Conservation (phyloP, 2,113 vertebrate genomes). For the Pelobates fuscus region DNA sequence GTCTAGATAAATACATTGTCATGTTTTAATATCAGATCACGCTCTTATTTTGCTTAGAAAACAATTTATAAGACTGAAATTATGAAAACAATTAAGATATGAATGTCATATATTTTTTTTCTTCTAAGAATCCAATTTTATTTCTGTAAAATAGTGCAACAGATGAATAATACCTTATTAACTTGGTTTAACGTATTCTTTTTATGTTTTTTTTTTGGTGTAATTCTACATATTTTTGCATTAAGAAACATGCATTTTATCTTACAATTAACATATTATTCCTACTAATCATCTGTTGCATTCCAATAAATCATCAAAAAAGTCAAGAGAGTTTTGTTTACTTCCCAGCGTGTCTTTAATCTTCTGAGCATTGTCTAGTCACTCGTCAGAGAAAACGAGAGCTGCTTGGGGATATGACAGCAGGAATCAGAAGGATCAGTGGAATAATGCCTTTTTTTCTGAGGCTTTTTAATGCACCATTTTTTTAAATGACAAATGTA, state of each 20-base stretch:
- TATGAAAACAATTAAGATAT: too few relatives aligned
- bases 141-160: too few relatives aligned
- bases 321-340: neutral
- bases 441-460: neutral
- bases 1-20: too few relatives aligned
- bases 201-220: too few relatives aligned
- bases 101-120: too few relatives aligned
- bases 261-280: conserved; percentile 1
- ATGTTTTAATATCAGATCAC: too few relatives aligned
- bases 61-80: too few relatives aligned
- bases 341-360: neutral
- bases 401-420: neutral
- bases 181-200: too few relatives aligned
- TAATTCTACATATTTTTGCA: too few relatives aligned
- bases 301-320: neutral
- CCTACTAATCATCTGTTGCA: neutral
- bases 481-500: neutral
- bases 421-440: neutral
- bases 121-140: too few relatives aligned
- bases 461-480: neutral
- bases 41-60: too few relatives aligned
- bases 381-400: neutral
- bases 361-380: neutral
- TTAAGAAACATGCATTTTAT: neutral
- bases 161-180: too few relatives aligned